Evolutionary conservation across 2,113 vertebrate genomes (phyloP).

Genomic region (Melanerpes aurifrons): DNA sequence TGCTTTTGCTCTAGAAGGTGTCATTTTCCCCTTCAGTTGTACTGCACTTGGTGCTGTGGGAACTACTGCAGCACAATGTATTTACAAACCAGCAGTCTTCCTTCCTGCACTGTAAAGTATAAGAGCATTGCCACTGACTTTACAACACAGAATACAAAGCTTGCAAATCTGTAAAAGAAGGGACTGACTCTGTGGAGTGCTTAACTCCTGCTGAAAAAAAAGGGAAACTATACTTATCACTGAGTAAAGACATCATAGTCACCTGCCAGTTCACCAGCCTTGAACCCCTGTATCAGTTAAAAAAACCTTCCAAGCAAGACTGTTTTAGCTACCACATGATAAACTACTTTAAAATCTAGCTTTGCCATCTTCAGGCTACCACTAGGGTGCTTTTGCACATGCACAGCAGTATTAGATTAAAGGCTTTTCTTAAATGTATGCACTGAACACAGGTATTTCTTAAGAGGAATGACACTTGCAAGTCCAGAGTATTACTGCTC

Average conservation of each 20-base stretch:
- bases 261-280: not conserved
- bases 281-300: not conserved
- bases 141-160: not conserved
- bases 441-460: not conserved
- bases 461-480: not conserved
- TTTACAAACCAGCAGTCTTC: not conserved
- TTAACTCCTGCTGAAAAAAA: not conserved
- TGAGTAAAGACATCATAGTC: not conserved
- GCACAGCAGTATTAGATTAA: not conserved
- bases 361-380: not conserved
- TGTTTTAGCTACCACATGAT: not conserved
- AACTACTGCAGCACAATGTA: not conserved
- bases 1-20: not conserved
- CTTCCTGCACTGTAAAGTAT: not conserved
- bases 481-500: not conserved
- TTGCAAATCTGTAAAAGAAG: not conserved
- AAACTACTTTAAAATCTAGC: not conserved
- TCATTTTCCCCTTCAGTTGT: not conserved
- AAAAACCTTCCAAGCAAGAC: not conserved
- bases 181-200: not conserved
- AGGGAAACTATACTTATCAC: not conserved
- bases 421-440: not conserved
- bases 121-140: not conserved
- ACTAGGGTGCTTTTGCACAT: not conserved
- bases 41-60: not conserved